Base-by-base conservation (phyloP, 2,888 invertebrate species). In the Scrobipalpa atriplicella region DNA sequence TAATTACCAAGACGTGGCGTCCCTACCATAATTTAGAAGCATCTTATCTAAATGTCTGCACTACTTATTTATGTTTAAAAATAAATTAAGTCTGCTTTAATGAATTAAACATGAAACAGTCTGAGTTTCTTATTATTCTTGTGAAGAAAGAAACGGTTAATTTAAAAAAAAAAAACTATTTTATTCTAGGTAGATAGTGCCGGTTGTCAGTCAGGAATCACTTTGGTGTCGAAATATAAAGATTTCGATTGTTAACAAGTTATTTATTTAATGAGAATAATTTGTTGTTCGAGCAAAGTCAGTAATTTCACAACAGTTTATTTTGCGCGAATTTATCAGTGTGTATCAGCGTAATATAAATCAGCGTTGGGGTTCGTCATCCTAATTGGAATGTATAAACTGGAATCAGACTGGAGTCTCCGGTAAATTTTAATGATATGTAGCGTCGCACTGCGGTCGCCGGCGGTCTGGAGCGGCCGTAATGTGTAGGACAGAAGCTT, bases 341-440 rank as follows among this genome's bases (percentile, higher is more conserved):
- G n/a, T n/a, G n/a, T n/a, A n/a, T n/a, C 52, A n/a, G 16, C 52
- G 18, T 13, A 38, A 36, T 29, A 16, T 13, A 52, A 41, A 66
- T 62, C 54, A 54, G 52, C 7, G 62, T 19, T 16, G 2, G 10
- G 21, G 29, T 36, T 51, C 52, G 47, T 64, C 60, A 39, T 62
- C 52, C 54, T 64, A 67, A 67, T 67, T 39, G 65, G 13, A 43
- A 65, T 60, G 62, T 62, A 61, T 62, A 67, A 65, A 62, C 36
- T 56, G 41, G 16, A 56, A 39, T 67, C 54, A 18, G 56, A 64
- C 9, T 64, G 43, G 58, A 72, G 76, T 76, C 75, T 70, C 73
- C 77, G 79, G 77, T 86, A 84, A 83, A 85, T 85, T 84, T 83
- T 83, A 86, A 86, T 88, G 87, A 85, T 79, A 81, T 81, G 84